These are phyloP conservation scores for Ruditapes philippinarum DNA, from an alignment of 1,140 invertebrate genomes.

Conservation along the genomic window DNA sequence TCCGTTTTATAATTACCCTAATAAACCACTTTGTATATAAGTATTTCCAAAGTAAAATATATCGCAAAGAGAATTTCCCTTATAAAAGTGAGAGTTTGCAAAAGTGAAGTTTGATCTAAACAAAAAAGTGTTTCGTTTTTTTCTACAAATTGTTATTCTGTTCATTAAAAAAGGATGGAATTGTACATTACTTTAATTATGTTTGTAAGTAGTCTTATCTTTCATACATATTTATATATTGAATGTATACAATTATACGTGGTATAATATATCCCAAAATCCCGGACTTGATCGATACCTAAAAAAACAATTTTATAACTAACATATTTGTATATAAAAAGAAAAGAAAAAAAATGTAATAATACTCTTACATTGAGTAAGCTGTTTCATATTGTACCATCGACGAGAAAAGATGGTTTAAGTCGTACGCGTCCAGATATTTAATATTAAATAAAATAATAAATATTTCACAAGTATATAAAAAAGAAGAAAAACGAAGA, in stretches of 20 bases:
- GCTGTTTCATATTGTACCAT: too few species aligned
- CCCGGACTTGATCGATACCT: too few species aligned
- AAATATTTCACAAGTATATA: too few species aligned
- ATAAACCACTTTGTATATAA: neutral
- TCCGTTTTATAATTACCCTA: constrained; percentile 11
- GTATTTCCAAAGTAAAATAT: neutral
- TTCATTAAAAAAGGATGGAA: neutral
- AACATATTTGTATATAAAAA: too few species aligned
- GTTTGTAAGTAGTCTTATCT: neutral
- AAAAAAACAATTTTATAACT: too few species aligned
- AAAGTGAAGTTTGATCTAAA: neutral
- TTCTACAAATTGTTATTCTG: neutral
- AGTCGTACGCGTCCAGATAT: too few species aligned
- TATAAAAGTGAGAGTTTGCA: neutral
- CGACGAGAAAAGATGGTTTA: too few species aligned
- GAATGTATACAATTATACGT: neutral
- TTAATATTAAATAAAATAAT: too few species aligned
- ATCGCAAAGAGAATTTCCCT: neutral
- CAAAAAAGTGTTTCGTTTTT: neutral
- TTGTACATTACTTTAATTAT: neutral
- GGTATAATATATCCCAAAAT: too few species aligned
- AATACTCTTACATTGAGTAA: too few species aligned
- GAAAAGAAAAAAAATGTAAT: too few species aligned
- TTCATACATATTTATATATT: neutral
- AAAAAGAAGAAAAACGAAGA: too few species aligned